Conservation (phyloP, 2,888 invertebrate genomes). For the Dioctria linearis region DNA sequence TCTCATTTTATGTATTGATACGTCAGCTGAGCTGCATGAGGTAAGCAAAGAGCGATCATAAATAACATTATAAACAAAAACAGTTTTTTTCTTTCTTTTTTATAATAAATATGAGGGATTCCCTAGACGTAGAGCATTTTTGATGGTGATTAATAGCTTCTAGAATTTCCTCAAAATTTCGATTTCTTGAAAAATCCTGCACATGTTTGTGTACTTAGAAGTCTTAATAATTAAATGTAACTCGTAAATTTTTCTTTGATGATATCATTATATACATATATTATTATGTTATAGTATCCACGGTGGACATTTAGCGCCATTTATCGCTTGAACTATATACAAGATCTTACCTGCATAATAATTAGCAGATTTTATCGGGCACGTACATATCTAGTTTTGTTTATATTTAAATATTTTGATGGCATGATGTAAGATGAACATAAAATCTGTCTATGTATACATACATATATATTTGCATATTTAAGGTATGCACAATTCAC, state of each 20-base stretch:
- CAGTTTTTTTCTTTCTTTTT: not conserved
- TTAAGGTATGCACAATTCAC: no score
- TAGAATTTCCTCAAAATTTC: not conserved
- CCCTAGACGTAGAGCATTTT: not conserved
- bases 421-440: not conserved
- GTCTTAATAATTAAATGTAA: not conserved
- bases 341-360: not conserved
- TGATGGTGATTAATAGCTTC: not conserved
- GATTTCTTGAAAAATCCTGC: not conserved
- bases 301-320: constrained; percentile 33
- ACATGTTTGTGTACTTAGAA: not conserved
- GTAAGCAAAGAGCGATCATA: not conserved
- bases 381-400: not conserved
- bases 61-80: not conserved
- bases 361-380: constrained; percentile 6
- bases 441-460: no score
- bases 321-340: constrained; percentile 21
- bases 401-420: not conserved
- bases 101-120: not conserved
- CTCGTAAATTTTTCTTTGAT: not conserved
- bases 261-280: not conserved
- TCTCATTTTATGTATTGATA: not conserved
- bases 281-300: not conserved
- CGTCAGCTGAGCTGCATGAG: not conserved
- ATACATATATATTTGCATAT: no score